Percentiles rank a stretch among this genome's conserved stretches.
Evolutionary conservation across 64 coral and sea anemone species (phyloP).

Genomic region (Porites australiensis): DNA sequence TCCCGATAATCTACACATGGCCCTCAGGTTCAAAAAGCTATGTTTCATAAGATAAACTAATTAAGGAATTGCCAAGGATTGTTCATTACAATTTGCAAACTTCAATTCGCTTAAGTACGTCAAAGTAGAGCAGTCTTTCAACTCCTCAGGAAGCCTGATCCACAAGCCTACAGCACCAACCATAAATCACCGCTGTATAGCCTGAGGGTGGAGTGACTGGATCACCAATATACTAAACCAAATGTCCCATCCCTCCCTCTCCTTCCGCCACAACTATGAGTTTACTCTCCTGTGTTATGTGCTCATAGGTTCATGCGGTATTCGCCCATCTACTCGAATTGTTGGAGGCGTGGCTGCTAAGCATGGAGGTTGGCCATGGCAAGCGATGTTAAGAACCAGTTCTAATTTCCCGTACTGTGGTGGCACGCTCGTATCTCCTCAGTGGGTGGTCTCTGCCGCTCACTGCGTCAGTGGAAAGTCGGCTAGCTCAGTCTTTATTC

Average conservation of each 20-base stretch:
- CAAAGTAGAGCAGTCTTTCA: no score
- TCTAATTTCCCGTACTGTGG: slow-evolving; percentile 60
- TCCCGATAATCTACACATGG: no score
- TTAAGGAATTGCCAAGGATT: no score
- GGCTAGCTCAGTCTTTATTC: slow-evolving; percentile 19
- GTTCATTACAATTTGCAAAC: no score
- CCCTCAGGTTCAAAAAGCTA: no score
- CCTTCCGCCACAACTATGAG: no score
- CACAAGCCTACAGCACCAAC: no score
- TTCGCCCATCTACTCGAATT: slow-evolving; percentile 48
- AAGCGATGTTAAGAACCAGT: slow-evolving; percentile 53
- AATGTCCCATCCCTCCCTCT: not conserved
- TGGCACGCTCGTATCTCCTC: slow-evolving; percentile 50
- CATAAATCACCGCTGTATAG: no score
- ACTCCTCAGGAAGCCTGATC: no score
- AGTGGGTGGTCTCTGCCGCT: slow-evolving; percentile 66
- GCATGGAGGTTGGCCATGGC: slow-evolving; percentile 72
- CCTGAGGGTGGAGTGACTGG: not conserved
- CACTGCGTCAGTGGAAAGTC: slow-evolving; percentile 37
- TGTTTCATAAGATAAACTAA: no score
- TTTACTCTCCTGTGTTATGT: not conserved
- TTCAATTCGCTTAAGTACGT: no score
- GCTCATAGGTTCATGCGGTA: slow-evolving; percentile 40
- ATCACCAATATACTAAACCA: not conserved
- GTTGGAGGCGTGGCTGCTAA: slow-evolving; percentile 46